Evolutionary conservation across 2,888 invertebrate genomes (phyloP), one percentile per base, ranked within the genome.

Genomic region (Nomada hirtipes): DNA sequence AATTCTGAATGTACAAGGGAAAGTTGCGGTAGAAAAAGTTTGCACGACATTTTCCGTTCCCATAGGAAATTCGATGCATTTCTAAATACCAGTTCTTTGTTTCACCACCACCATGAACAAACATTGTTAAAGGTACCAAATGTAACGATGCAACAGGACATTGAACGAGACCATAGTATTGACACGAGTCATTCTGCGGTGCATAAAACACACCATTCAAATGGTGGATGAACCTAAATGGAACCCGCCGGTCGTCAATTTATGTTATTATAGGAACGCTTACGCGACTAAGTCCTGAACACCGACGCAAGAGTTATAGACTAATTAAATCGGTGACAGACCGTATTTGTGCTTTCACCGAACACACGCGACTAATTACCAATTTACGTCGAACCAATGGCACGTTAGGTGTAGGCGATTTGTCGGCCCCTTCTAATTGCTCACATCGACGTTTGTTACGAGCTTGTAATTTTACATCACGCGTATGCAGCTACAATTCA

Each of bases 261-360:
- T 88, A 79, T 78, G 83, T 81, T 88, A 85, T 85, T 84, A 79
- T 18, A 72, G 69, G 59, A 59, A 74, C 72, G 76, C 65, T 64
- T 60, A 70, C 75, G 61, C 74, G 63, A n/a, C 64, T 70, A 42
- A 74, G 61, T 65, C 74, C 74, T 76, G 77, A 88, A 81, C 64
- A 73, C 63, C 53, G 44, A 53, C 63, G 65, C 84, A 84, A 86
- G 89, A 91, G 89, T 91, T 90, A 91, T 90, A 85, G 91, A 88
- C 87, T 91, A 90, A 91, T 91, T 91, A 91, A 91, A 91, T 91
- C 90, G 87, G 83, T 86, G 91, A 88, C 88, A 87, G 87, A 87
- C 86, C 87, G 91, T 90, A 89, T 91, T 89, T 90, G 89, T 88
- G 89, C 89, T 89, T 89, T 87, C 87, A 86, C 84, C 83, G 86